Conservation (phyloP, 2,888 invertebrate genomes). For the Sesamia inferens region DNA sequence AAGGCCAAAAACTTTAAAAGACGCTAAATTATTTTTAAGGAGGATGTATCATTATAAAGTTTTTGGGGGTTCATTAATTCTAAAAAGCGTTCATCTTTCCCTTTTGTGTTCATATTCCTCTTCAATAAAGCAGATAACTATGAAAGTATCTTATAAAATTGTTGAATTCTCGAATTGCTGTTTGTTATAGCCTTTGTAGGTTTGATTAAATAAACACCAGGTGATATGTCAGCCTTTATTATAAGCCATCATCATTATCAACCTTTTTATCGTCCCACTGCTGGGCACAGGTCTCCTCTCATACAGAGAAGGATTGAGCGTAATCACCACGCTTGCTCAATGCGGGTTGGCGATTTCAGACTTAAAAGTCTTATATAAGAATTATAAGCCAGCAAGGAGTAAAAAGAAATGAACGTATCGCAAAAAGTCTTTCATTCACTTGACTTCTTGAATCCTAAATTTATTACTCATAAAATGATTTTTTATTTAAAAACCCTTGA, state of each 20-base stretch:
- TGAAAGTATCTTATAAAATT: neutral
- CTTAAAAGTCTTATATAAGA: no score
- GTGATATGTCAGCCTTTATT: neutral
- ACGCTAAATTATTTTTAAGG: neutral
- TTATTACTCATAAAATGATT: slow-evolving; percentile 12
- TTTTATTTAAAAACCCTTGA: slow-evolving; percentile 18
- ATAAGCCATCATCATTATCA: neutral
- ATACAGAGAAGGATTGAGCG: no score
- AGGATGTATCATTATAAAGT: neutral
- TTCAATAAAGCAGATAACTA: neutral
- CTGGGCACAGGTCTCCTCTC: no score
- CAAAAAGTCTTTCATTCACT: neutral
- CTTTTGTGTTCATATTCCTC: neutral
- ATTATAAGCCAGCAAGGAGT: no score
- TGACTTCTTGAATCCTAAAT: neutral
- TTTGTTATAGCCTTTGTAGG: neutral
- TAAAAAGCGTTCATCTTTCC: neutral
- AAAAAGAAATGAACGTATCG: neutral
- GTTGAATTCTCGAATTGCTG: neutral
- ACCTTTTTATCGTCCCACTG: no score
- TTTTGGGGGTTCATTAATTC: neutral
- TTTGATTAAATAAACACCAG: neutral
- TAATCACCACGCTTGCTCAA: no score
- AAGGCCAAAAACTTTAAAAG: neutral
- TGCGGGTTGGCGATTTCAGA: no score